Conservation (phyloP, 2,797 vertebrate genomes). For the Melanotaenia nigrans region DNA sequence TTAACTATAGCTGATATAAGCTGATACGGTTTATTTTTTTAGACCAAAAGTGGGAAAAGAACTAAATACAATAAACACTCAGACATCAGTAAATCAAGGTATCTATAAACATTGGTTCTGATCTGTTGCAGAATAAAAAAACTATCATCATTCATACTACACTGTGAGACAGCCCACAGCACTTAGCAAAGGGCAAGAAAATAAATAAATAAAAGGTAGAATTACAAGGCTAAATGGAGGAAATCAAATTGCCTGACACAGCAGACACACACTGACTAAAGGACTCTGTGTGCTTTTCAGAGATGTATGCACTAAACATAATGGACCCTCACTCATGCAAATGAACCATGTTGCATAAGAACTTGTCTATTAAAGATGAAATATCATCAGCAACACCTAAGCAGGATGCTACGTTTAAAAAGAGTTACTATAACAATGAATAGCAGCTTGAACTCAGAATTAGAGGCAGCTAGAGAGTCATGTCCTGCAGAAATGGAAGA, state of each 20-base stretch:
- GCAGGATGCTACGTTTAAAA: conserved; percentile 1
- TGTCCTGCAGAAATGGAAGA: neutral
- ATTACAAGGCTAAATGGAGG: conserved; percentile 79
- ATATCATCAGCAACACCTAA: conserved; percentile 9
- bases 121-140: conserved; percentile 43
- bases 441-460: conserved; percentile 13
- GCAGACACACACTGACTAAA: conserved; percentile 60
- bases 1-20: neutral
- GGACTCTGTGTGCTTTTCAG: conserved; percentile 54
- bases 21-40: neutral
- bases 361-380: conserved; percentile 12
- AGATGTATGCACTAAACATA: conserved; percentile 35
- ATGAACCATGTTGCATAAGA: conserved; percentile 10
- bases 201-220: conserved; percentile 80
- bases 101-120: conserved; percentile 14
- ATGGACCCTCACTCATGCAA: conserved; percentile 23
- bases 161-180: conserved; percentile 51
- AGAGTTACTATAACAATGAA: neutral
- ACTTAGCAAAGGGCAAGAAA: conserved; percentile 65
- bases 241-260: conserved; percentile 78
- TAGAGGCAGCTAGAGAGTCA: neutral
- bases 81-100: neutral
- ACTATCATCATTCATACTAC: conserved; percentile 53
- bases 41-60: neutral
- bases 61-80: neutral